A percentile compares a stretch with the other conserved stretches of the same genome.
These are phyloP conservation scores for Ostrea edulis DNA, from an alignment of 1,140 invertebrate species.

Conservation along the genomic window DNA sequence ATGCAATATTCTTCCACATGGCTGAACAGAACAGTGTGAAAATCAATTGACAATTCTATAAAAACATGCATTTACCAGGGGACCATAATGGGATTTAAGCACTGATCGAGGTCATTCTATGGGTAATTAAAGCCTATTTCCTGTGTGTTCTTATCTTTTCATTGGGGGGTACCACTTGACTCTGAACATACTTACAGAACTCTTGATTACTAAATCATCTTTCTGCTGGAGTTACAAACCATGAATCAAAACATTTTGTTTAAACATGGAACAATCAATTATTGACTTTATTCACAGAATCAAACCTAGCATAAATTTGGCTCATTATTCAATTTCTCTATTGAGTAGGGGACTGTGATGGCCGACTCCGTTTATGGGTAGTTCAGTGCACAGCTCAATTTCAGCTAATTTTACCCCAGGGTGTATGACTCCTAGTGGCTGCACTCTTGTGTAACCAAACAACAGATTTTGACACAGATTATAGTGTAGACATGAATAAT, in stretches of 20 bases:
- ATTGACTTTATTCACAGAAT: background rate
- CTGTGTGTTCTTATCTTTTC: slow-evolving; percentile 24
- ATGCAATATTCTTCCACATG: background rate
- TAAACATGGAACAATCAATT: background rate
- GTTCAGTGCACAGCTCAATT: background rate
- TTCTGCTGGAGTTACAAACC: background rate
- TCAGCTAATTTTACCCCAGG: slow-evolving; percentile 4
- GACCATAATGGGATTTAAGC: slow-evolving; percentile 5
- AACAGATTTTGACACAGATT: slow-evolving; percentile 16
- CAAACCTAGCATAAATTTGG: background rate
- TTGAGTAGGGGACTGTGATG: background rate
- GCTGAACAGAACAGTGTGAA: slow-evolving; percentile 28
- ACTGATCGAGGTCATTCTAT: slow-evolving; percentile 21
- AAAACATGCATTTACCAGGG: slow-evolving; percentile 23
- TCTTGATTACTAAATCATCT: background rate
- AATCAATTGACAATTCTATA: slow-evolving; percentile 30
- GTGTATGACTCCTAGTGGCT: background rate
- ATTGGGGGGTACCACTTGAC: background rate
- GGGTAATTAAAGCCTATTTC: slow-evolving; percentile 21
- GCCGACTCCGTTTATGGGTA: background rate
- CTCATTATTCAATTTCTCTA: background rate
- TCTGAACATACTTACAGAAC: background rate
- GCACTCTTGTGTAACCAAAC: slow-evolving; percentile 34
- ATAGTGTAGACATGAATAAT: slow-evolving; percentile 7
- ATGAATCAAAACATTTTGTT: slow-evolving; percentile 11